A percentile compares a stretch with the other conserved stretches of the same genome.
phyloP scores from a whole-genome alignment of 2,797 vertebrate species.

The Onychomys leucogaster region DNA sequence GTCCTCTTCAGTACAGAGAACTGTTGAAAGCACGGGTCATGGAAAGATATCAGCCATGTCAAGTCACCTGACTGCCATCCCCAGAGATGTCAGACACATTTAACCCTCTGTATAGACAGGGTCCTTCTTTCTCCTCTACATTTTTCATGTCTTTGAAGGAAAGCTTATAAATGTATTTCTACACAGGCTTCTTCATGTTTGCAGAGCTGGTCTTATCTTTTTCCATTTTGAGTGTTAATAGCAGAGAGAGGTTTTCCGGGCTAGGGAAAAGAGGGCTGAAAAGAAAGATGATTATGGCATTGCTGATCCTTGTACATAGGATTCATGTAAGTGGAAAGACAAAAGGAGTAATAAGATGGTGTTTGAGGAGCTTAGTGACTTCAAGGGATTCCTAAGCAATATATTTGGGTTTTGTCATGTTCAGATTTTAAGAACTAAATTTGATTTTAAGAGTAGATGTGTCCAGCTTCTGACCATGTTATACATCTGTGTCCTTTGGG shows the following conservation, averaged over 20 bases:
- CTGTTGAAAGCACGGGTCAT: background rate
- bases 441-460: background rate
- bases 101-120: background rate
- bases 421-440: slow-evolving; percentile 2
- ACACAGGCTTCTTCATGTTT: background rate
- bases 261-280: background rate
- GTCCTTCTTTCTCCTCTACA: background rate
- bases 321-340: background rate
- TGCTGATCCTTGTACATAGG: background rate
- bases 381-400: background rate
- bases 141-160: background rate
- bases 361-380: background rate
- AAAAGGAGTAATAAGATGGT: slow-evolving; percentile 32
- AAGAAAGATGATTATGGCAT: background rate
- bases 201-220: background rate
- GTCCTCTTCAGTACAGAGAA: background rate
- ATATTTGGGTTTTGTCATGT: background rate
- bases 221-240: background rate
- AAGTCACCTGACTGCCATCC: background rate
- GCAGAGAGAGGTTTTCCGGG: background rate
- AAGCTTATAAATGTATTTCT: background rate
- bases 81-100: background rate
- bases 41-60: background rate
- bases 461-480: background rate
- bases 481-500: background rate